A percentile compares a stretch with the other conserved stretches of the same genome.
phyloP scores from a whole-genome alignment of 23 tunicate species.

The Diplosoma virens region DNA sequence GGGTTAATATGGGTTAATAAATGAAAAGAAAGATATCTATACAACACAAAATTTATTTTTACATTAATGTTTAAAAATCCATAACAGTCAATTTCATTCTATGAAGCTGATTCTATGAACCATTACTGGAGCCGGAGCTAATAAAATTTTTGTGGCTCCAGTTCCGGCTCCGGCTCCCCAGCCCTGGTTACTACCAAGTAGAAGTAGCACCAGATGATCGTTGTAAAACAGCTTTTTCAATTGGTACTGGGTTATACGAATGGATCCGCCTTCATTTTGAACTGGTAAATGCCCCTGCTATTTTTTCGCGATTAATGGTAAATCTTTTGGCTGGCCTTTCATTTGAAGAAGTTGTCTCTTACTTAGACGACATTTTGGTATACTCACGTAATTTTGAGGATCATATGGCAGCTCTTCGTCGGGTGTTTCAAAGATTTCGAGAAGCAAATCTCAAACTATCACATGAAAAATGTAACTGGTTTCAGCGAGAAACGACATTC shows the following conservation, averaged over 20 bases:
- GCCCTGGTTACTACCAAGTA: conserved; percentile 16
- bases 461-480: conserved; percentile 11
- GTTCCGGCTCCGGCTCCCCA: no score
- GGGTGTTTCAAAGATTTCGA: neutral
- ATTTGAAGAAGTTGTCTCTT: conserved; percentile 11
- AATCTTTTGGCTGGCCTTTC: neutral
- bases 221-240: conserved; percentile 12
- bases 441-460: neutral
- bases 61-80: no score
- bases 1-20: no score
- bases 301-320: conserved; percentile 28
- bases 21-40: no score
- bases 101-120: no score
- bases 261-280: neutral
- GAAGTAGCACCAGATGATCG: conserved; percentile 1
- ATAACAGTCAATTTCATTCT: no score
- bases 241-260: neutral
- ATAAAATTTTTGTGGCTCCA: no score
- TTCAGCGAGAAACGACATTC: conserved; percentile 3
- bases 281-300: conserved; percentile 46
- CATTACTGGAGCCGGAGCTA: no score
- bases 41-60: no score
- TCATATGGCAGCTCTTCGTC: neutral
- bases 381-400: conserved; percentile 31
- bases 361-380: conserved; percentile 21